Evolutionary conservation across 2,797 vertebrate genomes (phyloP), one percentile per base, ranked within the genome.

Genomic region (Spondyliosoma cantharus): DNA sequence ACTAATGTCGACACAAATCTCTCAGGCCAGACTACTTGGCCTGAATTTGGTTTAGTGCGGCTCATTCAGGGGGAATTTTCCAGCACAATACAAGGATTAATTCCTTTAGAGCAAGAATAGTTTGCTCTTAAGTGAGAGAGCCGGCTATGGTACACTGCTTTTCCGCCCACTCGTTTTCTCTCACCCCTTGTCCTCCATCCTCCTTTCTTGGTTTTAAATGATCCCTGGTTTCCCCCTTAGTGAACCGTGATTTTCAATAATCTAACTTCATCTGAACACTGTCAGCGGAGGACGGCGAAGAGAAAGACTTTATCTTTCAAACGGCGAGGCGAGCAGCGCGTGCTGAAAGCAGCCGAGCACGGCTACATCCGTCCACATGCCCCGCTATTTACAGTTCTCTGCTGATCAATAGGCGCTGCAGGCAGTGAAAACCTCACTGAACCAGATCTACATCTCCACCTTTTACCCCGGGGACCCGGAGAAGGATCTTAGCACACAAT

Each of bases 401-500:
- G 22, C 85, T 81, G 89, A 93, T 93, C 92, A 84, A 93, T 93
- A 89, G 81, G 62, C 68, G 71, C 90, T 88, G 19, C 60, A 86
- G 87, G 91, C 88, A 71, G 80, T 63, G 87, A 81, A 86, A 87
- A 78, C 91, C 76, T 87, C 82, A 80, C 82, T 88, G 89, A 93
- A 90, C 83, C 88, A 91, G 53, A 91, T 91, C 84, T 91, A 89
- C 90, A 87, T 92, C 87, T 86, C 89, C 83, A 89, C 88, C 87
- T 88, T 83, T 66, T 80, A 64, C 91, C 80, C 76, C 53, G 15
- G 87, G 73, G 92, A 91, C 74, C 9, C 16, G 54, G 6, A 64
- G 82, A 86, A 75, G 78, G 82, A 91, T 89, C 89, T 90, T 78
- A 60, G 77, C 82, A 89, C 89, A 91, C 92, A 94, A 93, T 93